These are phyloP conservation scores for Poeciliopsis occidentalis DNA, from an alignment of 2,113 vertebrate species.

Conservation along the genomic window DNA sequence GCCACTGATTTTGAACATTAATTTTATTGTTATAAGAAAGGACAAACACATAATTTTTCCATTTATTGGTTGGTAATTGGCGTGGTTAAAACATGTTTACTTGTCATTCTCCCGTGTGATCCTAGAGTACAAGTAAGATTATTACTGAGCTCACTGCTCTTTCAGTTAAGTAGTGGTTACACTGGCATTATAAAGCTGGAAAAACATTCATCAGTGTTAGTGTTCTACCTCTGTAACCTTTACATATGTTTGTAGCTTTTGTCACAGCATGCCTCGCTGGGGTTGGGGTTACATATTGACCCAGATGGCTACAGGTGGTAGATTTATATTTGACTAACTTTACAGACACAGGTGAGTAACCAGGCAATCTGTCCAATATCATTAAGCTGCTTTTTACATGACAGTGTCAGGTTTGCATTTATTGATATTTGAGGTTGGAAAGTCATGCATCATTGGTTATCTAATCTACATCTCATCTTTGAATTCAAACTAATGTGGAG, in stretches of 20 bases:
- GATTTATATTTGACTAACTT: constrained; percentile 70
- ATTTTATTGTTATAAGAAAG: too few relatives aligned
- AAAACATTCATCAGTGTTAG: too few relatives aligned
- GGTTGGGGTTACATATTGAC: constrained; percentile 39
- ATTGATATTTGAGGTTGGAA: constrained; percentile 60
- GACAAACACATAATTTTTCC: too few relatives aligned
- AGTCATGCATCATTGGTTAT: constrained; percentile 3
- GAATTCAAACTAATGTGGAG: too few relatives aligned
- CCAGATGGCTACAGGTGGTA: constrained; percentile 55
- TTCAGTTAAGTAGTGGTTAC: too few relatives aligned
- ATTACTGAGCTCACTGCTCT: too few relatives aligned
- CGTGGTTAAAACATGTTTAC: too few relatives aligned
- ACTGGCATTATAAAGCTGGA: not conserved
- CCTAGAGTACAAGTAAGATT: too few relatives aligned
- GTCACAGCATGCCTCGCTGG: constrained; percentile 9
- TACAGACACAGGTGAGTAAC: constrained; percentile 49
- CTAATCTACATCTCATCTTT: too few relatives aligned
- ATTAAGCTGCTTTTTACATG: constrained; percentile 64
- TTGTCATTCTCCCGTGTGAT: too few relatives aligned
- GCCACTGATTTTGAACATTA: too few relatives aligned
- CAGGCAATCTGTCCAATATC: constrained; percentile 64
- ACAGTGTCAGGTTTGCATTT: constrained; percentile 46
- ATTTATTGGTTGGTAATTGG: too few relatives aligned
- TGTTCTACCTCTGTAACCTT: constrained; percentile 7
- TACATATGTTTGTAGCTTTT: not conserved